Conservation (phyloP, 2,888 invertebrate species). For the Cantharis nigra region DNA sequence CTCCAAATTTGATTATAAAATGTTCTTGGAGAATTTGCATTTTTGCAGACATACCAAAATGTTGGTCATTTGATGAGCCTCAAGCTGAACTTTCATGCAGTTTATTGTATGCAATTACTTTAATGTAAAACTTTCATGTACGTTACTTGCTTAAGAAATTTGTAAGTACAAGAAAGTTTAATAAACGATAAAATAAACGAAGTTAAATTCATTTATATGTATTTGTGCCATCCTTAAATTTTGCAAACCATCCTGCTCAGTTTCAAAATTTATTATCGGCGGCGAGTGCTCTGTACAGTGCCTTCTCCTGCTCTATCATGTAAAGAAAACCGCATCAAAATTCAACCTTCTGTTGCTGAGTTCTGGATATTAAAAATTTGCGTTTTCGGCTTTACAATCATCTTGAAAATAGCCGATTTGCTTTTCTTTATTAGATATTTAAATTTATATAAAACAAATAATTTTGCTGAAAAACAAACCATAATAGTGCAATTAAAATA, state of each 20-base stretch:
- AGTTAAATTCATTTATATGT: background rate
- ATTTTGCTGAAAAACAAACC: too few species aligned
- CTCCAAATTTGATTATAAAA: background rate
- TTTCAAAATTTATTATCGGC: too few species aligned
- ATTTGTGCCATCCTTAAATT: background rate
- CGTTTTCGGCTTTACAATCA: too few species aligned
- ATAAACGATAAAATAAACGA: background rate
- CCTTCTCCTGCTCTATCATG: too few species aligned
- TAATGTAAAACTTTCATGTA: constrained; percentile 1
- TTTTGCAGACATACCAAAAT: background rate
- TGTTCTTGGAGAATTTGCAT: background rate
- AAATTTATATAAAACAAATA: too few species aligned
- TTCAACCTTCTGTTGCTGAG: too few species aligned
- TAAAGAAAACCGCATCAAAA: too few species aligned
- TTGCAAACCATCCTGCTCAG: background rate
- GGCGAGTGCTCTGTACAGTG: too few species aligned
- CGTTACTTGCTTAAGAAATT: background rate
- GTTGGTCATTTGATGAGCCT: background rate
- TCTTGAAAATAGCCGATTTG: too few species aligned
- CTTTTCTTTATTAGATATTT: too few species aligned
- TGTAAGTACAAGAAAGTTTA: background rate
- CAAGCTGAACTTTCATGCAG: background rate
- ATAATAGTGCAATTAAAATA: too few species aligned
- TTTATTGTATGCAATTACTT: background rate
- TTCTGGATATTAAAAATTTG: too few species aligned